Conservation (phyloP, 2,888 invertebrate species). For the Sycophila texana region DNA sequence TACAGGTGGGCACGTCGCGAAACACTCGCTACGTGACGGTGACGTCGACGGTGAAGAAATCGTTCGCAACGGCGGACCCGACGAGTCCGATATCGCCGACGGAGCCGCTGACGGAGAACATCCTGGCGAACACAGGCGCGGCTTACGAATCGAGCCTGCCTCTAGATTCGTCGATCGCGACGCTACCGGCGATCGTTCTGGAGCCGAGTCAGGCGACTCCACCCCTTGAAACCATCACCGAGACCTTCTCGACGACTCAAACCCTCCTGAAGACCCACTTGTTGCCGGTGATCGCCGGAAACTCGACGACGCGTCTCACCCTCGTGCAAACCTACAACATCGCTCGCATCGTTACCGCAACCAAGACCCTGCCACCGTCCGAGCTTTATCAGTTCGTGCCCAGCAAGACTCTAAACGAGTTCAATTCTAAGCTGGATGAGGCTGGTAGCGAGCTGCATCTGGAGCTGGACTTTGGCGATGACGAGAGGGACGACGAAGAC, state of each 20-base stretch:
- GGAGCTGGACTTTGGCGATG: constrained; percentile 90
- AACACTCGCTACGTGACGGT: constrained; percentile 93
- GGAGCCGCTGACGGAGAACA: constrained; percentile 91
- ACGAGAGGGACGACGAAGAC: constrained; percentile 78
- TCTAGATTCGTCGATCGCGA: constrained; percentile 88
- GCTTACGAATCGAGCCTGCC: constrained; percentile 84
- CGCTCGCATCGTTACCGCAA: constrained; percentile 91
- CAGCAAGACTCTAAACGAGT: constrained; percentile 90
- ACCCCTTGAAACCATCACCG: constrained; percentile 90
- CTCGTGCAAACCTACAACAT: constrained; percentile 93
- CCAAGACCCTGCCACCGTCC: constrained; percentile 92
- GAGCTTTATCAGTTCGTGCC: constrained; percentile 92
- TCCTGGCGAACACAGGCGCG: constrained; percentile 85
- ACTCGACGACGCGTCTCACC: constrained; percentile 86
- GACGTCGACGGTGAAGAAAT: constrained; percentile 90
- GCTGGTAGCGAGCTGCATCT: constrained; percentile 91
- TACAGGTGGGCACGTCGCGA: constrained; percentile 89
- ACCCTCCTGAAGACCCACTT: constrained; percentile 92
- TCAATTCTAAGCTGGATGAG: constrained; percentile 91
- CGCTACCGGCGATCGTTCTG: constrained; percentile 87
- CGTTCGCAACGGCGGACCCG: constrained; percentile 81
- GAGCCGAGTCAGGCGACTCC: constrained; percentile 89
- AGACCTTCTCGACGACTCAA: constrained; percentile 94
- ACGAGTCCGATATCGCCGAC: constrained; percentile 78
- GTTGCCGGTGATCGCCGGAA: constrained; percentile 86